phyloP scores from a whole-genome alignment of 2,113 vertebrate species.

The Lepidothrix coronata region DNA sequence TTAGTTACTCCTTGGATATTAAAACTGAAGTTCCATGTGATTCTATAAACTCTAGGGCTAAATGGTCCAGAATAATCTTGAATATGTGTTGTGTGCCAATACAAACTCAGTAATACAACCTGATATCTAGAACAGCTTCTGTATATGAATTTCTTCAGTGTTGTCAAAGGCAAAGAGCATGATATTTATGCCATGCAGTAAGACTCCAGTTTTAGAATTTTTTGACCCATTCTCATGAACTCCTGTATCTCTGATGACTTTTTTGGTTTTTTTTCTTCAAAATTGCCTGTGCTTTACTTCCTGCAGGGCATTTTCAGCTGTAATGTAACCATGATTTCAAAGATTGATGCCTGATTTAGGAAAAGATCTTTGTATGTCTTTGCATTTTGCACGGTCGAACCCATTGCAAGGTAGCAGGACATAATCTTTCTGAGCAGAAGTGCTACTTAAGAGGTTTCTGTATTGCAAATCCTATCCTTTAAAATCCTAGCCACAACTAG shows the following conservation, averaged over 20 bases:
- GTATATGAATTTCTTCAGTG: not conserved
- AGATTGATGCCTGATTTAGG: not conserved
- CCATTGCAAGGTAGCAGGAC: not conserved
- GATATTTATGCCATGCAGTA: not conserved
- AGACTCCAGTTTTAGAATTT: not conserved
- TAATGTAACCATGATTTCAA: not conserved
- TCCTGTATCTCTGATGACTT: not conserved
- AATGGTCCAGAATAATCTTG: not conserved
- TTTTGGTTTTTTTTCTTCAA: not conserved
- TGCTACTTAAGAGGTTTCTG: not conserved
- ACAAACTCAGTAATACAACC: not conserved
- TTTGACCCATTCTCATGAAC: not conserved
- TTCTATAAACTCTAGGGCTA: not conserved
- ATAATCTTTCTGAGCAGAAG: not conserved
- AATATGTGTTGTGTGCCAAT: not conserved
- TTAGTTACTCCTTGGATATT: not conserved
- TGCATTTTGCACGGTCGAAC: not conserved
- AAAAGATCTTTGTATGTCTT: not conserved
- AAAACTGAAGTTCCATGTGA: not conserved
- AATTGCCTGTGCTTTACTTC: not conserved
- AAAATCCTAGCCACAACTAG: not conserved
- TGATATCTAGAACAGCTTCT: not conserved
- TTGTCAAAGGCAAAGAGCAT: not conserved
- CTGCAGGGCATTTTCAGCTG: not conserved
- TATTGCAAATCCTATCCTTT: not conserved